These are phyloP conservation scores for Virgularia gustaviana DNA, from an alignment of 92 coral and sea anemone species.

Conservation along the genomic window DNA sequence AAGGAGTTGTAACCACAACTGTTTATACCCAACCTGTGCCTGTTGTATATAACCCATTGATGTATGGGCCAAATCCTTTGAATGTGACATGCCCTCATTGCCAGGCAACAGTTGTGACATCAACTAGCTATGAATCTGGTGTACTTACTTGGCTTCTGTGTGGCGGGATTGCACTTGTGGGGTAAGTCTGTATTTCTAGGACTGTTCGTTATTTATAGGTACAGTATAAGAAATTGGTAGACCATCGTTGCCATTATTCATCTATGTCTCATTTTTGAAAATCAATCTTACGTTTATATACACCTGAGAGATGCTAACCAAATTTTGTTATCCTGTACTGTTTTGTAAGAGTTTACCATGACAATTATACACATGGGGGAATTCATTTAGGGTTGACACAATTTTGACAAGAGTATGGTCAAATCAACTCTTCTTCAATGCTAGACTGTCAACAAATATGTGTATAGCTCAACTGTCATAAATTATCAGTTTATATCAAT, in stretches of 20 bases:
- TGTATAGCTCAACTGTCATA: no score
- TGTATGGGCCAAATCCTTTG: constrained; percentile 41
- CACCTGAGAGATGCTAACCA: no score
- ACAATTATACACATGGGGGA: no score
- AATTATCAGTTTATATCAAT: no score
- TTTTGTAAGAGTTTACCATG: no score
- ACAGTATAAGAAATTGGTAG: neutral
- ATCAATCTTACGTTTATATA: neutral
- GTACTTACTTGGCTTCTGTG: constrained; percentile 69
- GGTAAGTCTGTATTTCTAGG: constrained; percentile 47
- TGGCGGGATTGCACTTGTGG: constrained; percentile 48
- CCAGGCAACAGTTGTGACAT: constrained; percentile 62
- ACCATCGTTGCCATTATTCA: no score
- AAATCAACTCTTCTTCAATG: no score
- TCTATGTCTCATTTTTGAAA: neutral
- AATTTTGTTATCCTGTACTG: no score
- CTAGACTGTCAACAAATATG: no score
- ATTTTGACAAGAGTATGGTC: no score
- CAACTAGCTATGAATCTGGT: constrained; percentile 57
- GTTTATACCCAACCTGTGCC: constrained; percentile 1
- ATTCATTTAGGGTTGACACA: no score
- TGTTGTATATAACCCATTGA: neutral
- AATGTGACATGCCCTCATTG: constrained; percentile 69
- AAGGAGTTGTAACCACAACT: neutral
- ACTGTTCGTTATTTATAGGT: no score